These are phyloP conservation scores for Prosapia bicincta DNA, from an alignment of 2,888 invertebrate genomes.

Conservation along the genomic window DNA sequence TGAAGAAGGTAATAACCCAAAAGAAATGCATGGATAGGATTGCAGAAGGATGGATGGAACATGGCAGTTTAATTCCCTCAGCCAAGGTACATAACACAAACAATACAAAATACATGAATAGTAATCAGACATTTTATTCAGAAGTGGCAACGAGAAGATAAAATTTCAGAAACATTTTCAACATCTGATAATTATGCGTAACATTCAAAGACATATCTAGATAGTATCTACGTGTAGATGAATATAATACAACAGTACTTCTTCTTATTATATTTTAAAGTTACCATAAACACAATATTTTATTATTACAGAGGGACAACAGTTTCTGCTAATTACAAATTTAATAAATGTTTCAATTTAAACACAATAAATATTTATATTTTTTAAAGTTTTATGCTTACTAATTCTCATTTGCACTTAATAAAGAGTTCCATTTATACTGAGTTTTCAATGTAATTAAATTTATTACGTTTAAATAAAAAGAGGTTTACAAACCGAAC, in stretches of 20 bases:
- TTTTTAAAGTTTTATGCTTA: too few relatives aligned
- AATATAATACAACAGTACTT: not conserved
- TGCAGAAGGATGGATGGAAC: too few relatives aligned
- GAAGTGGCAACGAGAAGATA: not conserved
- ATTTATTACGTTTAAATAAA: too few relatives aligned
- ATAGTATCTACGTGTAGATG: too few relatives aligned
- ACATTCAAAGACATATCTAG: not conserved
- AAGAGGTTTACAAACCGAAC: too few relatives aligned
- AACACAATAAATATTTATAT: too few relatives aligned
- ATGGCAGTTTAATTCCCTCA: too few relatives aligned
- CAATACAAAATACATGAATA: not conserved
- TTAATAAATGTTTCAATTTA: not conserved
- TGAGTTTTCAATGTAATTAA: too few relatives aligned
- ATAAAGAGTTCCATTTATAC: too few relatives aligned
- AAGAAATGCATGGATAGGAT: too few relatives aligned
- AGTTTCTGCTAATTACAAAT: not conserved
- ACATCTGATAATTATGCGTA: not conserved
- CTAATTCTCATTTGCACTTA: too few relatives aligned
- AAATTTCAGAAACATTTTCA: not conserved
- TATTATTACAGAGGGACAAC: not conserved
- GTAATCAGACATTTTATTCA: not conserved
- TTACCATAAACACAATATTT: not conserved
- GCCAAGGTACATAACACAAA: not conserved
- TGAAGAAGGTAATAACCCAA: too few relatives aligned
- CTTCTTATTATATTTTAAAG: not conserved